Conservation (phyloP, 2,113 vertebrate species). For the Campylorhamphus procurvoides region DNA sequence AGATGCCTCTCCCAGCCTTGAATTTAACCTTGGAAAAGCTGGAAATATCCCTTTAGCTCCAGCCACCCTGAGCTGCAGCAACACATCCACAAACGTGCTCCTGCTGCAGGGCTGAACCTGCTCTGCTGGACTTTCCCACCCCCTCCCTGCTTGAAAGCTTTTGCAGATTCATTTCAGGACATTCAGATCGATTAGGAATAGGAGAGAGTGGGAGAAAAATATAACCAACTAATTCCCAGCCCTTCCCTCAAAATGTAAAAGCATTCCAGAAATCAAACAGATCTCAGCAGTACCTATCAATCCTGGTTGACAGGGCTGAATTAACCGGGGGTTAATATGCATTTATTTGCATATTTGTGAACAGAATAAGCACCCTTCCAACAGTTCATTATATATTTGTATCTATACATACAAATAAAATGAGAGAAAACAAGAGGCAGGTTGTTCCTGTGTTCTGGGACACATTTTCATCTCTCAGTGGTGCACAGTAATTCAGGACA, state of each 20-base stretch:
- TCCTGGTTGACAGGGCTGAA: neutral
- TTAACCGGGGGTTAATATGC: neutral
- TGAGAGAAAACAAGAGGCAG: neutral
- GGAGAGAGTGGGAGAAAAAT: neutral
- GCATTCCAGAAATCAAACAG: neutral
- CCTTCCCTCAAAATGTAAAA: neutral
- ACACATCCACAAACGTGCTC: neutral
- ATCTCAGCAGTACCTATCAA: neutral
- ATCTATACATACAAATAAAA: neutral
- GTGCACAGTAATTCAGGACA: neutral
- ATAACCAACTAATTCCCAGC: neutral
- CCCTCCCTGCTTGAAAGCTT: neutral
- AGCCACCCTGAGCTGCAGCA: neutral
- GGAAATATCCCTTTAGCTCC: neutral
- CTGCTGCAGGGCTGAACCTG: neutral
- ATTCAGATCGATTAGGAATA: neutral
- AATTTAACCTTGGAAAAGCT: neutral
- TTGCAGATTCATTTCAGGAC: neutral
- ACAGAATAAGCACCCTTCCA: neutral
- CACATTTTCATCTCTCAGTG: rapidly evolving
- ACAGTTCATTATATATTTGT: neutral
- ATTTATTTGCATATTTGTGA: slow-evolving; percentile 1
- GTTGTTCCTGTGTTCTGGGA: neutral
- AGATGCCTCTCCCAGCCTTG: neutral
- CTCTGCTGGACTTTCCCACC: neutral